Percentiles rank a stretch among this genome's conserved stretches.
Evolutionary conservation across 2,797 vertebrate genomes (phyloP).

Genomic region (Characodon lateralis): DNA sequence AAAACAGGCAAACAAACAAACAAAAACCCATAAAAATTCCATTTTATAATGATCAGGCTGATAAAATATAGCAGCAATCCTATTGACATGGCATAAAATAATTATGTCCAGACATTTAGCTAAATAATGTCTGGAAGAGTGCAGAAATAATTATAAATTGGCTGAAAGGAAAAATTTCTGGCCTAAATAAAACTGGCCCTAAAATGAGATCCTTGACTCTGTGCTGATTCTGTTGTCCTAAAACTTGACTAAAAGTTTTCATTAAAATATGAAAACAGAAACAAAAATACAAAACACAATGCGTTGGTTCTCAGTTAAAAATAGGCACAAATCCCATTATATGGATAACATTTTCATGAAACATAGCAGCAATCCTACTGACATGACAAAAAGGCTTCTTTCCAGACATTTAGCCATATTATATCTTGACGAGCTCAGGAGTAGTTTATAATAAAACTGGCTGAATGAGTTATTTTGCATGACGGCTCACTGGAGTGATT

Average conservation of each 20-base stretch:
- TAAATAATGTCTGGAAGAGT: neutral
- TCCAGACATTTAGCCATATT: constrained; percentile 7
- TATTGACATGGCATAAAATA: neutral
- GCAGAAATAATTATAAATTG: neutral
- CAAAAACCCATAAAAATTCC: too few relatives aligned
- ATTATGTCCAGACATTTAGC: neutral
- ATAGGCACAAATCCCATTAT: neutral
- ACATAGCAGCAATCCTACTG: neutral
- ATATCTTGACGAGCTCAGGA: constrained; percentile 5
- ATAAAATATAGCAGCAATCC: too few relatives aligned
- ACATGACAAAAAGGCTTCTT: neutral
- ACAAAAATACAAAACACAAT: neutral
- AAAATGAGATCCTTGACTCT: neutral
- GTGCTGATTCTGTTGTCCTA: neutral
- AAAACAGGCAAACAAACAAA: too few relatives aligned
- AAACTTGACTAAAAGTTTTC: neutral
- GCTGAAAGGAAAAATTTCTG: neutral
- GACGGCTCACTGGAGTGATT: constrained; percentile 32
- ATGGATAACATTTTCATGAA: neutral
- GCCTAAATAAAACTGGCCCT: neutral
- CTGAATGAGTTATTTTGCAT: constrained; percentile 30
- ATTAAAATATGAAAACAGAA: neutral
- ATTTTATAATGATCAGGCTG: too few relatives aligned
- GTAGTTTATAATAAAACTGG: constrained; percentile 18
- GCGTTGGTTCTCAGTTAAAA: neutral